Evolutionary conservation across 2,888 invertebrate species (phyloP), one percentile per base, ranked within the genome.

Genomic region (Antheraea assamensis): DNA sequence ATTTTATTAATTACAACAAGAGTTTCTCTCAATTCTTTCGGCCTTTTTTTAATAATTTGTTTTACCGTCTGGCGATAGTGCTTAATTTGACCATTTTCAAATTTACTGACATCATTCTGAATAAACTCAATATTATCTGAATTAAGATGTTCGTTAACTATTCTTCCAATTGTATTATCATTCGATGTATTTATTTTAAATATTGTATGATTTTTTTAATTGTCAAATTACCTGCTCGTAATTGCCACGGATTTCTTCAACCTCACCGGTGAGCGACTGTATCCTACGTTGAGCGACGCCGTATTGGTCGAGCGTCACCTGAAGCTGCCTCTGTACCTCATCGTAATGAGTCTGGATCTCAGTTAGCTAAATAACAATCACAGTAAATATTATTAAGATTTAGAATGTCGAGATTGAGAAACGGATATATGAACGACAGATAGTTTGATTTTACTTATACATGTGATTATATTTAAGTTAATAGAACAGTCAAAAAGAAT

Each of bases 271-370:
- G 90, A 99, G 96, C 75, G 98, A 97, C 95, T 98, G 98, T 86
- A 98, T 96, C 90, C 98, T 97, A 90, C 98, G 97, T 93, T 98
- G 98, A 83, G 98, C 97, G 80, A 98, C 97, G 89, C 97, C 98
- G 85, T 98, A 96, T 94, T 98, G 98, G 95, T 99, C 99, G 85
- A 99, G 96, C 78, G 99, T 98, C 87, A 98, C 98, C 93, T 98
- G 98, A 92, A 99, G 95, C 95, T 99, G 99, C 88, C 99, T 97
- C 95, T 99, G 98, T 82, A 98, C 96, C 93, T 99, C 99, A 88
- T 99, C 99, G 95, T 99, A 99, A 93, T 98, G 98, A 85, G 98
- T 97, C 95, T 98, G 98, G 91, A 99, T 95, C 96, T 98, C 98
- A 82, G 96, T 97, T 83, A 97, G 95, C 97, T 96, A 71, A 42